Base-by-base conservation (phyloP, 2,888 invertebrate genomes). In the Tinea semifulvella region DNA sequence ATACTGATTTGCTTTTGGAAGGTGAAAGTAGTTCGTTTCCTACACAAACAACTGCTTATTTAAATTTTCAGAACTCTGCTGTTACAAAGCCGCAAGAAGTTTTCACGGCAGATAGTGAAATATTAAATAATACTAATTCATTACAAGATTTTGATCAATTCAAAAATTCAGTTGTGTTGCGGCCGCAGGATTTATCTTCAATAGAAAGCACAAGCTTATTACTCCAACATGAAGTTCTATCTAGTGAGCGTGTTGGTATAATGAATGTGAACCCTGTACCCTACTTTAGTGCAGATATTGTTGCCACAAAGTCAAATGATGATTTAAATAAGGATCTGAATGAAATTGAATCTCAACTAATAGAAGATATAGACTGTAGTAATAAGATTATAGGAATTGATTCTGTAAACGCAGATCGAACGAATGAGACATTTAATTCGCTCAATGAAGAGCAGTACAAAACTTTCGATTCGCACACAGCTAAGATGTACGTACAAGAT, bases 181-280 rank as follows among this genome's bases (percentile, higher is more conserved):
- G 69, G 18, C 75, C 75, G 4, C 79, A 76, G 49, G 72, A 79
- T 50, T 50, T 77, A 43, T 68, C 72, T 2, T 65, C 11, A 13
- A 40, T 40, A 13, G 22, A 19, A 11, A 36, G 36, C 18, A 36
- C 36, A 16, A 36, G 36, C 16, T 18, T 36, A 10, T 36, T 36
- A 36, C n/a, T 36, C 3, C 36, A 36, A 10, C 2, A 18, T 36
- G 36, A 36, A 36, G 18, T 36, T 10, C 8, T 2, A 18, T 36
- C 16, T 6, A 36, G 36, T 18, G 36, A 36, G 18, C 10, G 10
- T 14, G 7, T 8, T 18, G 17, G 16, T 36, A 2, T 36, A 10
- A 31, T n/a, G n/a, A n/a, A n/a, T n/a, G n/a, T n/a, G n/a, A n/a
- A n/a, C n/a, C 25, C 25, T 7, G 25, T 22, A 7, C 8, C 8